A percentile compares a stretch with the other conserved stretches of the same genome.
phyloP scores from a whole-genome alignment of 2,797 vertebrate genomes.

The Lophius americanus region DNA sequence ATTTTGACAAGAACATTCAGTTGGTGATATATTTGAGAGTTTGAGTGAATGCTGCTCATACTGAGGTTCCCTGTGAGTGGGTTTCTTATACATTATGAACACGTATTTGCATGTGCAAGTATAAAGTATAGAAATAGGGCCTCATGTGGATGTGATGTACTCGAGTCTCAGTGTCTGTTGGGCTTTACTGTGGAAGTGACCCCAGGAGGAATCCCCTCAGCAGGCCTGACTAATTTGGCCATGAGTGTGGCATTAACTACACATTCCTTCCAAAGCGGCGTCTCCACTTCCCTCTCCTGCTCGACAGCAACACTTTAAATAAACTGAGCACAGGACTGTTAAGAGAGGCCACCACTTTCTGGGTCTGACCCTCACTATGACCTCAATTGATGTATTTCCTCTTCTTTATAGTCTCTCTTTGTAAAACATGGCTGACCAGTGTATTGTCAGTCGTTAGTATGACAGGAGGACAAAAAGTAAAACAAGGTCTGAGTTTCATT shows the following conservation, averaged over 20 bases:
- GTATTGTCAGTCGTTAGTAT: slow-evolving; percentile 46
- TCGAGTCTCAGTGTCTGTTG: slow-evolving; percentile 5
- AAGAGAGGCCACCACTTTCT: slow-evolving; percentile 51
- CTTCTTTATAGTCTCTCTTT: slow-evolving; percentile 51
- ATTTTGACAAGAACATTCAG: neutral
- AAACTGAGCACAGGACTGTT: slow-evolving; percentile 55
- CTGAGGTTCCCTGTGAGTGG: neutral
- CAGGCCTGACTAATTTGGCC: slow-evolving; percentile 74
- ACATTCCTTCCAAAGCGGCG: slow-evolving; percentile 71
- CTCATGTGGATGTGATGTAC: slow-evolving; percentile 14
- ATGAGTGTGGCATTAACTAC: slow-evolving; percentile 74
- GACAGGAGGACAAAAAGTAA: slow-evolving; percentile 19
- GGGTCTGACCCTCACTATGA: slow-evolving; percentile 39
- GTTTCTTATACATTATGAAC: slow-evolving; percentile 3
- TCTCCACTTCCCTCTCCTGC: slow-evolving; percentile 47
- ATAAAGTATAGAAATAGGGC: slow-evolving; percentile 7
- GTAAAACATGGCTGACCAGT: slow-evolving; percentile 46
- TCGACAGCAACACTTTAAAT: slow-evolving; percentile 61
- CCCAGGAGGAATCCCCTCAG: slow-evolving; percentile 49
- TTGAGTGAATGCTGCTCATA: too few relatives aligned
- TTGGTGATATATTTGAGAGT: too few relatives aligned
- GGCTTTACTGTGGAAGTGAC: slow-evolving; percentile 44
- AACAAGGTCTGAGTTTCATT: slow-evolving; percentile 34
- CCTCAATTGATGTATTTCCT: slow-evolving; percentile 58
- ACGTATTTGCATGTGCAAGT: slow-evolving; percentile 7